These are phyloP conservation scores for Diorhabda elongata DNA, from an alignment of 1,140 invertebrate species.

Conservation along the genomic window DNA sequence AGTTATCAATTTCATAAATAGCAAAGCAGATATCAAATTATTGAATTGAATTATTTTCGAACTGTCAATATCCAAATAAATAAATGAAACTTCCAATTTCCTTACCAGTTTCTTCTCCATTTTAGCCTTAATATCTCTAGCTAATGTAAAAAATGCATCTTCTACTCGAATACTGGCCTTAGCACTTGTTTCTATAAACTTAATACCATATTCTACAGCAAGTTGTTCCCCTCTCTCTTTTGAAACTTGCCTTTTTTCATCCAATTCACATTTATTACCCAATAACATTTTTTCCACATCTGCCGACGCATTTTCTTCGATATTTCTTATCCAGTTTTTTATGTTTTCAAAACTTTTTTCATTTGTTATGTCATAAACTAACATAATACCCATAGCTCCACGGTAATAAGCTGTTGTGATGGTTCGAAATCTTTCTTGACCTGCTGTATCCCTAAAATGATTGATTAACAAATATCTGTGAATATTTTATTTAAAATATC, in stretches of 20 bases:
- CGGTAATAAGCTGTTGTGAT: slow-evolving; percentile 98
- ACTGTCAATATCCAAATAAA: background rate
- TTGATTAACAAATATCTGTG: background rate
- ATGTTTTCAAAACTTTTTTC: slow-evolving; percentile 99
- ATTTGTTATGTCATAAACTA: slow-evolving; percentile 98
- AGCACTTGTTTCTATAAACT: slow-evolving; percentile 91
- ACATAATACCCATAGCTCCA: slow-evolving; percentile 98
- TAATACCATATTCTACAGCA: slow-evolving; percentile 86
- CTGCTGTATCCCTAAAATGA: slow-evolving; percentile 85
- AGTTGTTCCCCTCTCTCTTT: slow-evolving; percentile 70
- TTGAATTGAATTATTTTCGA: too few relatives aligned
- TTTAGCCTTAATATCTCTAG: slow-evolving; percentile 90
- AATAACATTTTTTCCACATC: slow-evolving; percentile 95
- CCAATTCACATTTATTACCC: slow-evolving; percentile 92
- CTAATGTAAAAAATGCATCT: slow-evolving; percentile 88
- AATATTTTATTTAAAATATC: too few relatives aligned
- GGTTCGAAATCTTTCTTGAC: slow-evolving; percentile 94
- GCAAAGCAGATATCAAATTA: too few relatives aligned
- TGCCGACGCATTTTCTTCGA: slow-evolving; percentile 92
- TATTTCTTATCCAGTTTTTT: slow-evolving; percentile 97
- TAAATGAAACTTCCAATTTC: slow-evolving; percentile 17
- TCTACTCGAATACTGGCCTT: slow-evolving; percentile 89
- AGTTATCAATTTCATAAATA: too few relatives aligned
- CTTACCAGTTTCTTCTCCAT: slow-evolving; percentile 93
- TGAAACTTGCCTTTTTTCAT: slow-evolving; percentile 82